Percentiles rank a stretch among this genome's conserved stretches.
phyloP scores from a whole-genome alignment of 2,888 invertebrate genomes.

The Nasonia oneida region DNA sequence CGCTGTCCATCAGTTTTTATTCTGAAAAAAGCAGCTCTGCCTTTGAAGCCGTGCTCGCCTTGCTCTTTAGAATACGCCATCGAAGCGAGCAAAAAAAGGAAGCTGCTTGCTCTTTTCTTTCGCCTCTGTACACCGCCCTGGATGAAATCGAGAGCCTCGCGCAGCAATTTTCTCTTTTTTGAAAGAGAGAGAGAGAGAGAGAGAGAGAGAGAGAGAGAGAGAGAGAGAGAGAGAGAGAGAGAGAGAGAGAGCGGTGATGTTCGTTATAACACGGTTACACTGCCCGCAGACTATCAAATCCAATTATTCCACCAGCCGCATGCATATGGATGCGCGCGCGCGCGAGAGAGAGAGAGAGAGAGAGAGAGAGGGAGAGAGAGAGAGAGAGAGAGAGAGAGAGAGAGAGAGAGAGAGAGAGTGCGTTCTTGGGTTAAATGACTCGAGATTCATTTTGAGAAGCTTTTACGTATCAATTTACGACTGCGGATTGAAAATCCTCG shows the following conservation, averaged over 20 bases:
- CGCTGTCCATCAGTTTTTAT: constrained; percentile 57
- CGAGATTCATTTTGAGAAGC: constrained; percentile 9
- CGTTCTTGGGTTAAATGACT: constrained; percentile 40
- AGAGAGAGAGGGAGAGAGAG: background rate
- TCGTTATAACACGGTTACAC: constrained; percentile 30
- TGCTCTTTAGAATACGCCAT: constrained; percentile 29
- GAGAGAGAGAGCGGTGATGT: background rate
- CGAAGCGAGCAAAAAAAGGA: constrained; percentile 1
- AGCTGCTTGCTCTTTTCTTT: constrained; percentile 19
- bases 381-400: background rate
- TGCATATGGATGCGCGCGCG: constrained; percentile 52
- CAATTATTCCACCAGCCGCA: constrained; percentile 56
- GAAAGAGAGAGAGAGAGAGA: background rate
- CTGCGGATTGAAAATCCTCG: background rate
- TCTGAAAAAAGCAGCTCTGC: background rate
- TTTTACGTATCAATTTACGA: constrained; percentile 27
- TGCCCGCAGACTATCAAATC: constrained; percentile 58
- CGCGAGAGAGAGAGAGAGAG: background rate
- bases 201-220: too few relatives aligned
- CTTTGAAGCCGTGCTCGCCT: background rate
- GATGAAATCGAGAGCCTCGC: constrained; percentile 51
- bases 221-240: background rate
- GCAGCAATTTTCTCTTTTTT: background rate
- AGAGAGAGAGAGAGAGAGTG: constrained; percentile 4
- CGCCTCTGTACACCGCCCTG: background rate